Evolutionary conservation across 2,888 invertebrate species (phyloP).

Genomic region (Stenodera caucasica): DNA sequence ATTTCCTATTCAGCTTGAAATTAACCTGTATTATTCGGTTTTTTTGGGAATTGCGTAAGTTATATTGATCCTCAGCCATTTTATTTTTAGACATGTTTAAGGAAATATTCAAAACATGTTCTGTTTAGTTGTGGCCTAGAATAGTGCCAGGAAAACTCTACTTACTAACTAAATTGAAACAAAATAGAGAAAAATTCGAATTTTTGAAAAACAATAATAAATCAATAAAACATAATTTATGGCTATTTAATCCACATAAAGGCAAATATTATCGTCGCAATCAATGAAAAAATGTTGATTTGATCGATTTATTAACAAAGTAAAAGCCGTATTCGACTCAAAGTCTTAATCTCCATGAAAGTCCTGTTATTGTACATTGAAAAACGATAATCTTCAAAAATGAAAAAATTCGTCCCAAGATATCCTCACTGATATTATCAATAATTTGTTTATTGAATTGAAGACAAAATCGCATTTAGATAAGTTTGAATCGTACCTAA

Average conservation of each 20-base stretch:
- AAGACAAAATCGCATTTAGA: background rate
- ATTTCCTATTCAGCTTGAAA: background rate
- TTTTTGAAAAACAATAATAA: too few species aligned
- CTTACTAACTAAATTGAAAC: background rate
- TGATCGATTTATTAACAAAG: too few species aligned
- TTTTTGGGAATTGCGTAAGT: background rate
- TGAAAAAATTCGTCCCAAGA: too few species aligned
- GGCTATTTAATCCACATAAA: too few species aligned
- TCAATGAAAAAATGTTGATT: too few species aligned
- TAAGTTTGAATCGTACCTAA: too few species aligned
- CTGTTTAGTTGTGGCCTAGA: slow-evolving; percentile 3
- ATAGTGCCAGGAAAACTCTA: background rate
- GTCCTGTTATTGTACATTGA: too few species aligned
- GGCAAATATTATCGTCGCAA: too few species aligned
- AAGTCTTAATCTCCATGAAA: too few species aligned
- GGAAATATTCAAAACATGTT: background rate
- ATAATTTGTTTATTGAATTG: background rate
- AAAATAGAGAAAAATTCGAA: background rate
- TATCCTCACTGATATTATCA: background rate
- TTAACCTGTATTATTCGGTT: background rate
- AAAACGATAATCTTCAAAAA: too few species aligned
- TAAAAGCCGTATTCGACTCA: too few species aligned
- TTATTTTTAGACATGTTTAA: slow-evolving; percentile 2
- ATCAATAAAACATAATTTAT: too few species aligned
- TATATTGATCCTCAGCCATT: background rate